Evolutionary conservation across 1,140 invertebrate genomes (phyloP), one percentile per base, ranked within the genome.

Genomic region (Zaprionus camerounensis): DNA sequence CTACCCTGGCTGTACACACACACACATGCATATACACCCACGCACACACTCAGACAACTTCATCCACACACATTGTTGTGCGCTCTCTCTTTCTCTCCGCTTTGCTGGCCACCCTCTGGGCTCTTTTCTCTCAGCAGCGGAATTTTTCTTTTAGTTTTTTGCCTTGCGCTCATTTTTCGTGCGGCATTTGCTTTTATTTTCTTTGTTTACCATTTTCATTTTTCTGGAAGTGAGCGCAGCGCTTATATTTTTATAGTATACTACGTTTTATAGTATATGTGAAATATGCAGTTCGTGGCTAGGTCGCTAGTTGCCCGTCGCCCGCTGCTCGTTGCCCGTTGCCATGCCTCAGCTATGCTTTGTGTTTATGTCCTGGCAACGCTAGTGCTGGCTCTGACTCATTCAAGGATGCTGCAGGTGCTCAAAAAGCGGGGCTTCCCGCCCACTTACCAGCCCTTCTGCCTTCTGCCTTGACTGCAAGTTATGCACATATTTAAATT

Each of bases 121-220:
- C 38, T 26, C 28, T 41, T 66, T 49, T 59, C 61, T 51, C 59
- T 58, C 28, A 63, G 59, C 55, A 41, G 81, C 78, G 73, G 81
- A 78, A 83, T 85, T 81, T 85, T 84, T 85, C 69, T 85, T 85
- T 81, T 85, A 55, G 67, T 80, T 57, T 74, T 69, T 70, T 69
- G 78, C 81, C 81, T 84, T 85, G 82, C 81, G 70, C 78, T 71
- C 81, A 71, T 71, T 82, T 86, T 76, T 82, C 81, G 76, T 83
- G 57, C 38, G 66, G 56, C 63, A 69, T 70, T 73, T 66, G 69
- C 82, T 85, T 85, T 85, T 85, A 82, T 82, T 86, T 85, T 85
- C 82, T 86, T 86, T 86, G 82, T 86, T 85, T 82, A 85, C 82
- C 79, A 86, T 82, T 85, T 86, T 82, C 44, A 62, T 86, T 86